Evolutionary conservation across 1,140 invertebrate species (phyloP).

Genomic region (Brachionus koreanus): DNA sequence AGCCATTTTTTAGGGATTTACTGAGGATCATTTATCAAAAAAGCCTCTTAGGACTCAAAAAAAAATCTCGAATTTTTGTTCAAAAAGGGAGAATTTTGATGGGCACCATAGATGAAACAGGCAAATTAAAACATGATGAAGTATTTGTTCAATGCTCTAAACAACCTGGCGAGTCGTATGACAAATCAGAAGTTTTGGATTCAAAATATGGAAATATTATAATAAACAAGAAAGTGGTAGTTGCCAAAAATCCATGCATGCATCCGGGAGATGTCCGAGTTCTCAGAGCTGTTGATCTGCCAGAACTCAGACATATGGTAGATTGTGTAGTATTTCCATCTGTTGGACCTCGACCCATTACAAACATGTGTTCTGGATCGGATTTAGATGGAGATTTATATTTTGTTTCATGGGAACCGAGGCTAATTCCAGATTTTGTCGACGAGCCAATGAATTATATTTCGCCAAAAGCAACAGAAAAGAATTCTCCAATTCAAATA

Average conservation of each 20-base stretch:
- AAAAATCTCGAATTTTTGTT: slow-evolving; percentile 17
- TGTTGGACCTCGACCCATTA: slow-evolving; percentile 56
- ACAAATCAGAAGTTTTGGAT: not conserved
- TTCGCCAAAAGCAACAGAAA: not conserved
- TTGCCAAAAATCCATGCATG: slow-evolving; percentile 26
- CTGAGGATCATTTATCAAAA: not conserved
- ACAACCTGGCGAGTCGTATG: not conserved
- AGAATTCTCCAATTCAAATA: not conserved
- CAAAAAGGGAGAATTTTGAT: not conserved
- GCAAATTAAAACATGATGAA: not conserved
- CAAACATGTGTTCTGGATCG: slow-evolving; percentile 59
- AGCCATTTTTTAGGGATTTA: not conserved
- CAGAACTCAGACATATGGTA: slow-evolving; percentile 51
- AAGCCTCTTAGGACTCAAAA: not conserved
- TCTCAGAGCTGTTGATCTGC: slow-evolving; percentile 54
- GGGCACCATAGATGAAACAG: slow-evolving; percentile 5
- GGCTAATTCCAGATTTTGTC: not conserved
- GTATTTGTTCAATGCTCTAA: slow-evolving; percentile 25
- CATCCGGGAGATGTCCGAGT: slow-evolving; percentile 53
- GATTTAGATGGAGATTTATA: slow-evolving; percentile 60
- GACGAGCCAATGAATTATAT: not conserved
- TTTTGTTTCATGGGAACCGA: slow-evolving; percentile 53
- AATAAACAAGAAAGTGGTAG: not conserved
- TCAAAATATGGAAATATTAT: not conserved
- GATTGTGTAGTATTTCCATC: slow-evolving; percentile 59